Evolutionary conservation across 1,140 invertebrate genomes (phyloP).

Genomic region (Palaemon carinicauda): DNA sequence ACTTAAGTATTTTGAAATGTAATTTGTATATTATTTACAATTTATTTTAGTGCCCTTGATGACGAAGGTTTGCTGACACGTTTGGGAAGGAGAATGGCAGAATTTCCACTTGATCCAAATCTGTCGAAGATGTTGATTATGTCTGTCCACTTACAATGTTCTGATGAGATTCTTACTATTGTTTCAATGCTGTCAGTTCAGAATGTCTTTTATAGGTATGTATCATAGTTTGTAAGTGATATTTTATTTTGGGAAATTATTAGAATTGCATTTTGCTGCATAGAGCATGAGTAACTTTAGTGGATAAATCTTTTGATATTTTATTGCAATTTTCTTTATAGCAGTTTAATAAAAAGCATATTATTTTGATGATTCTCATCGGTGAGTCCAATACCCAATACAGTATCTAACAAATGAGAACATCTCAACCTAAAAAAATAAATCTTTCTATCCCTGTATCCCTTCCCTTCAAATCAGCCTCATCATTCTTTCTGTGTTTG

Average conservation of each 20-base stretch:
- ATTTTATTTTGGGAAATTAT: neutral
- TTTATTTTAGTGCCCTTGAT: conserved; percentile 82
- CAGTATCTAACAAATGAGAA: too few species aligned
- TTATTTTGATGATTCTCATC: too few species aligned
- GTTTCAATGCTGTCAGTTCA: conserved; percentile 99
- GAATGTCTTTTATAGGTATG: conserved; percentile 93
- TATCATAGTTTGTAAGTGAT: neutral
- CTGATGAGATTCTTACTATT: conserved; percentile 97
- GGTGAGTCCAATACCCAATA: too few species aligned
- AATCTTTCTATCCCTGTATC: too few species aligned
- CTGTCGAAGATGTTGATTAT: conserved; percentile 99
- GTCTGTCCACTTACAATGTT: conserved; percentile 98
- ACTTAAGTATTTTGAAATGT: neutral
- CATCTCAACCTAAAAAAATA: too few species aligned
- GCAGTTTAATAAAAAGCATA: too few species aligned
- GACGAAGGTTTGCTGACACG: conserved; percentile 76
- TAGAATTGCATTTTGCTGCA: neutral
- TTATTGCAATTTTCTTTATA: too few species aligned
- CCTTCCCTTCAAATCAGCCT: too few species aligned
- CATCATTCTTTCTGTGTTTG: too few species aligned
- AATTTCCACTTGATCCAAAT: conserved; percentile 98
- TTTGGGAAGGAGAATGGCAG: conserved; percentile 83
- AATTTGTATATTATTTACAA: too few species aligned
- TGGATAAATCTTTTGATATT: too few species aligned
- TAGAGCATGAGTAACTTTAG: neutral